Evolutionary conservation across 2,113 vertebrate genomes (phyloP).

Genomic region (Nanorana parkeri): DNA sequence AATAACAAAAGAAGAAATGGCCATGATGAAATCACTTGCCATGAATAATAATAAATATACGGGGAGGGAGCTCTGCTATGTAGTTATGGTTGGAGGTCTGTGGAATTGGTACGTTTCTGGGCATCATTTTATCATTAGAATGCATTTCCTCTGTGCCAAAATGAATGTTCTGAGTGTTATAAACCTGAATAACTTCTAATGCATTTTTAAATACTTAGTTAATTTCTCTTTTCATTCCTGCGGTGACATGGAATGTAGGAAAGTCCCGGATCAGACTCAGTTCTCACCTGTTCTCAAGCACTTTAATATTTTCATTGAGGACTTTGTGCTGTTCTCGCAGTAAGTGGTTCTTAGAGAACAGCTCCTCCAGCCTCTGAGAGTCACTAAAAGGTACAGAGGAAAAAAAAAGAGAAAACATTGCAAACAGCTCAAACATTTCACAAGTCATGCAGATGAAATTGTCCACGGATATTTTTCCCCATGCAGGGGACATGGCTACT

Average conservation of each 20-base stretch:
- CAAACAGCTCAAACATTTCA: too few species aligned
- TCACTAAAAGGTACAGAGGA: conserved; percentile 74
- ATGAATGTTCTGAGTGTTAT: too few species aligned
- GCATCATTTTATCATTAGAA: too few species aligned
- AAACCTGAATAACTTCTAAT: too few species aligned
- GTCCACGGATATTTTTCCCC: not conserved
- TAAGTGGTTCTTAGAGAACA: conserved; percentile 92
- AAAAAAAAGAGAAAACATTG: not conserved
- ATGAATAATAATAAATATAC: too few species aligned
- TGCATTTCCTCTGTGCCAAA: too few species aligned
- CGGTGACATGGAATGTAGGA: too few species aligned
- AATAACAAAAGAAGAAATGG: not conserved
- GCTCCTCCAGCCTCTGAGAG: conserved; percentile 87
- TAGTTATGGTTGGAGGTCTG: too few species aligned
- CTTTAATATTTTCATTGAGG: conserved; percentile 91
- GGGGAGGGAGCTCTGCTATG: too few species aligned
- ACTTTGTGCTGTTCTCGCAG: conserved; percentile 89
- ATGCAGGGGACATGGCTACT: not conserved
- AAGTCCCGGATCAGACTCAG: not conserved
- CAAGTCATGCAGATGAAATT: not conserved
- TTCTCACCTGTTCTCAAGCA: conserved; percentile 89
- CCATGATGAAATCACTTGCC: not conserved
- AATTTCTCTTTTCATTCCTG: too few species aligned
- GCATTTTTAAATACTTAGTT: too few species aligned
- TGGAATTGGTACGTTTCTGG: too few species aligned